Conservation (phyloP, 1,140 invertebrate genomes). For the Choristoneura fumiferana region DNA sequence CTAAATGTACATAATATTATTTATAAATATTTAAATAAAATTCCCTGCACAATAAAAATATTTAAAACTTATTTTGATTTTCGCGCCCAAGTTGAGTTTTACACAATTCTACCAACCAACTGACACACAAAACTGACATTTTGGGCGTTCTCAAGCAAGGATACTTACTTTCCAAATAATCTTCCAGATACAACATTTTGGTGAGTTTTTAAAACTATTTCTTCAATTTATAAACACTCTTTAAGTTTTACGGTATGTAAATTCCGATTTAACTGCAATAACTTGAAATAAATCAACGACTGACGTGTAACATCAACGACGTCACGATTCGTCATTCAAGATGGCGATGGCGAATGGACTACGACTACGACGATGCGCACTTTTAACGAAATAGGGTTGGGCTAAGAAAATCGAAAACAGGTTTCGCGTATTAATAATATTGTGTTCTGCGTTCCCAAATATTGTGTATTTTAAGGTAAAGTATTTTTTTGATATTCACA, state of each 20-base stretch:
- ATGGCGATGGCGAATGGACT: background rate
- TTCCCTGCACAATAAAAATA: constrained; percentile 9
- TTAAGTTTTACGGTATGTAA: constrained; percentile 4
- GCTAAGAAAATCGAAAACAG: no score
- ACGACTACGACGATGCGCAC: no score
- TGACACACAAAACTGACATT: constrained; percentile 29
- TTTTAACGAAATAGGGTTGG: no score
- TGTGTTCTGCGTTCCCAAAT: no score
- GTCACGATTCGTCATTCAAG: constrained; percentile 22
- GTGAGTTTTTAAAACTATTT: constrained; percentile 46
- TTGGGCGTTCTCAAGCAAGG: constrained; percentile 36
- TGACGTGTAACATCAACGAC: constrained; percentile 36
- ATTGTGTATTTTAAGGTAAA: no score
- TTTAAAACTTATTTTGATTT: constrained; percentile 29
- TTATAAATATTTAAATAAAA: background rate
- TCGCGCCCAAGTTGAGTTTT: constrained; percentile 19
- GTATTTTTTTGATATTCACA: no score
- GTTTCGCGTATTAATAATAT: no score
- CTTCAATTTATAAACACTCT: constrained; percentile 23
- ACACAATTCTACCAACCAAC: constrained; percentile 19
- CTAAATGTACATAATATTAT: no score
- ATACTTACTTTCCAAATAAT: constrained; percentile 96
- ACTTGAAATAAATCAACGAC: constrained; percentile 20
- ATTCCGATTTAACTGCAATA: background rate
- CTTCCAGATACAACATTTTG: constrained; percentile 94